Base-by-base conservation (phyloP, 1,140 invertebrate species). In the Hyposmocoma kahamanoa region DNA sequence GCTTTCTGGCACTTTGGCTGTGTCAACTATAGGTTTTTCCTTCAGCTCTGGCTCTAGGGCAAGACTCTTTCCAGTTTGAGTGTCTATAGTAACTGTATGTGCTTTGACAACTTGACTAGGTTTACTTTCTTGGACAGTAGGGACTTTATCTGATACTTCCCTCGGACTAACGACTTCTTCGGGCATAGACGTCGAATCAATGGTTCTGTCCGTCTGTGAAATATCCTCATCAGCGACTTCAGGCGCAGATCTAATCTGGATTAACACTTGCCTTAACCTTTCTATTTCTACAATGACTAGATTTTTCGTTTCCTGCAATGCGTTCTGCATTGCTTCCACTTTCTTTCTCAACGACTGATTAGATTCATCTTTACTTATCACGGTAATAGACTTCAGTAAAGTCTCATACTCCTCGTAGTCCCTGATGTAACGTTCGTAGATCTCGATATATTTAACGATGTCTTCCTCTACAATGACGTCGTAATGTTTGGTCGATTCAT, bases 121-220 rank as follows among this genome's bases (percentile, higher is more conserved):
- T 42, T 55, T 49, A 38, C 42, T 38, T 45, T 45, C 41, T 57
- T 34, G 20, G 49, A 47, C 22, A 53, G 34, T 42, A 32, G 28
- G 30, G 2, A 43, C 39, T 51, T 58, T 56, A 30, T 59, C 50
- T 47, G 44, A 10, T 11, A 30, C 32, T 47, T 72, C 67, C 50
- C 63, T 68, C 18, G 81, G 77, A 21, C 69, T 52, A 42, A 78
- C 81, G 52, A 89, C 83, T 77, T 90, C 90, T 67, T 90, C 87
- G 13, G 89, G 89, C 88, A 90, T 90, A 53, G 89, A 89, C 38
- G 86, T 88, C 17, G 89, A 90, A 66, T 90, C 88, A 42, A 90
- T 81, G 13, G 90, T 90, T 52, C 88, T 87, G 60, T 90, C 88
- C n/a, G 86, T 87, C 60, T 78, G 86, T 62, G 74, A 86, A 48